phyloP scores from a whole-genome alignment of 1,140 invertebrate species.

The Macrobrachium rosenbergii region DNA sequence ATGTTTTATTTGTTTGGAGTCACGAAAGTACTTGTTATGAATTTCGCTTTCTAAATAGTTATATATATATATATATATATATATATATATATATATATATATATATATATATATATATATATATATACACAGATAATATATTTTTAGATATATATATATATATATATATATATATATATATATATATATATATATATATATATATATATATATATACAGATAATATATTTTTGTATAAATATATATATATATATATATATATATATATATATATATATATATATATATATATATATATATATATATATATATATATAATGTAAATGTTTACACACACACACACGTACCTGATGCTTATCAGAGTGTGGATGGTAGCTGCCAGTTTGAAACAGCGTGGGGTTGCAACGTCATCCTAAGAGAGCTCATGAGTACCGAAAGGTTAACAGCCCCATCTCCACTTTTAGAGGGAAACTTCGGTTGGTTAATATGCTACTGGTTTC shows the following conservation, averaged over 20 bases:
- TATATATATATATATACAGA: neutral
- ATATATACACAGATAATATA: neutral
- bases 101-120: constrained; percentile 12
- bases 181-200: neutral
- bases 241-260: constrained; percentile 7
- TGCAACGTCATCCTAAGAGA: no score
- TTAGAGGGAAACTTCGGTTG: no score
- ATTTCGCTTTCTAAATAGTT: no score
- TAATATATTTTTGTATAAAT: neutral
- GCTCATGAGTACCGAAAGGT: no score
- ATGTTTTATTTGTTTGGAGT: no score
- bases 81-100: constrained; percentile 13
- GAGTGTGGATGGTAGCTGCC: no score
- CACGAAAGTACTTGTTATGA: no score
- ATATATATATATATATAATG: constrained; percentile 10
- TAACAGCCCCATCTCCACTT: no score
- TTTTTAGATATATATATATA: constrained; percentile 9
- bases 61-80: neutral
- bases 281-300: constrained; percentile 15
- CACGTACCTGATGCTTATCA: no score
- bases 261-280: constrained; percentile 17
- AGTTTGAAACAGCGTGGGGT: no score
- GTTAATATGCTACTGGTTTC: no score
- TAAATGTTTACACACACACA: no score
- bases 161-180: constrained; percentile 3